Evolutionary conservation across 2,888 invertebrate species (phyloP), one percentile per base, ranked within the genome.

Genomic region (Colletes collaris): DNA sequence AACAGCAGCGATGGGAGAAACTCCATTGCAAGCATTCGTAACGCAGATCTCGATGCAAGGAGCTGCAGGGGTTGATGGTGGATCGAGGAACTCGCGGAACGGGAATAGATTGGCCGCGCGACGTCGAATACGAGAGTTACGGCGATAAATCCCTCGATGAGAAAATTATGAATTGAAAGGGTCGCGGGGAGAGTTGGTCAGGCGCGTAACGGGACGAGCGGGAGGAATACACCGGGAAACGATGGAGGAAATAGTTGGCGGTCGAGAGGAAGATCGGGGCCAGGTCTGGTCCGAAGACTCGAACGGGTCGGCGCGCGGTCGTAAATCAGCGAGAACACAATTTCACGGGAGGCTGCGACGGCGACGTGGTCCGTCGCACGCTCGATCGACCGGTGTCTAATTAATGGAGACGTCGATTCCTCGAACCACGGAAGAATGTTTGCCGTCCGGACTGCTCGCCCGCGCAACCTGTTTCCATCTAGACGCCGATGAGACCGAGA

Each of bases 271-370:
- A 67, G 56, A 63, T 50, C 63, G 49, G 68, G 11, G 27, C 27
- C 35, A n/a, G 58, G 58, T 58, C 62, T 19, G 66, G 56, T 8
- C 27, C n/a, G 74, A 68, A 66, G 72, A 11, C 35, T 56, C 59
- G 60, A 58, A 27, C 50, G 53, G 55, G 35, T 52, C n/a, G 27
- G 27, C 27, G 40, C n/a, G 49, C 19, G 58, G 73, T 71, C 83
- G 80, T 87, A 86, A 87, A 87, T 87, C 87, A 87, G 70, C 81
- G 85, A 58, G 85, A 87, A 83, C 80, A 87, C 87, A 87, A 87
- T 86, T 87, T 87, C 85, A 87, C 85, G 85, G 85, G 71, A 82
- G 78, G 82, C 84, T 77, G 79, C 85, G 83, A 87, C 80, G 80
- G 83, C 82, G 71, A 86, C 82, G 84, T 78, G 80, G 76, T 76